Percentiles rank a stretch among this genome's conserved stretches.
Conservation (phyloP, 2,888 invertebrate genomes). For the Papilio protenor region DNA sequence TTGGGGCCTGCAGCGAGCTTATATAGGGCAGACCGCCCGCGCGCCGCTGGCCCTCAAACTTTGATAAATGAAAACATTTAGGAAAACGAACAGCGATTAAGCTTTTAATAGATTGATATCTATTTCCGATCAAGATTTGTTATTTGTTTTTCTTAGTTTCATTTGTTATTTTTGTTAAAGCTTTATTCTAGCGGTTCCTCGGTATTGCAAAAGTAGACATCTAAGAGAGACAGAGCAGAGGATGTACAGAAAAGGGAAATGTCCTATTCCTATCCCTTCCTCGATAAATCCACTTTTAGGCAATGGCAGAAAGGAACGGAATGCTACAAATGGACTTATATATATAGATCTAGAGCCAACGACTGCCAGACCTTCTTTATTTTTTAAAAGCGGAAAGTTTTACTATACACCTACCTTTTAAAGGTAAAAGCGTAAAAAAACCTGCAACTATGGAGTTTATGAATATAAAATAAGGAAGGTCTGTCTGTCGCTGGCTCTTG, state of each 20-base stretch:
- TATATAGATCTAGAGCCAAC: not conserved
- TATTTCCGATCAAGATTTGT: not conserved
- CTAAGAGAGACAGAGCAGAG: no score
- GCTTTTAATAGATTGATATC: slow-evolving; percentile 5
- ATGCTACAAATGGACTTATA: not conserved
- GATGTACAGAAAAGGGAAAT: slow-evolving; percentile 23
- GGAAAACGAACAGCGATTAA: not conserved
- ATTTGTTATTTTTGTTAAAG: not conserved
- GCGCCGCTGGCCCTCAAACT: slow-evolving; percentile 63
- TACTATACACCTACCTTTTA: no score
- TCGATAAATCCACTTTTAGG: not conserved
- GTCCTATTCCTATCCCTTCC: not conserved
- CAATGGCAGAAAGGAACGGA: not conserved
- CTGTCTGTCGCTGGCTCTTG: no score
- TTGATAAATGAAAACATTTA: slow-evolving; percentile 44
- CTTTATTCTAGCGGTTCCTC: no score
- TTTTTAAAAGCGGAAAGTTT: no score
- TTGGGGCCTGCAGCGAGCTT: slow-evolving; percentile 59
- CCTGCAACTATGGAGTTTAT: no score
- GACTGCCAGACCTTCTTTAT: no score
- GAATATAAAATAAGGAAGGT: no score
- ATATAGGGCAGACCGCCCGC: slow-evolving; percentile 70
- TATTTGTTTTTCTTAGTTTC: not conserved
- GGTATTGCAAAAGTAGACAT: no score
- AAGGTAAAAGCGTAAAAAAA: no score